A percentile compares a stretch with the other conserved stretches of the same genome.
phyloP scores from a whole-genome alignment of 2,888 invertebrate genomes.

The Stenichneumon culpator region DNA sequence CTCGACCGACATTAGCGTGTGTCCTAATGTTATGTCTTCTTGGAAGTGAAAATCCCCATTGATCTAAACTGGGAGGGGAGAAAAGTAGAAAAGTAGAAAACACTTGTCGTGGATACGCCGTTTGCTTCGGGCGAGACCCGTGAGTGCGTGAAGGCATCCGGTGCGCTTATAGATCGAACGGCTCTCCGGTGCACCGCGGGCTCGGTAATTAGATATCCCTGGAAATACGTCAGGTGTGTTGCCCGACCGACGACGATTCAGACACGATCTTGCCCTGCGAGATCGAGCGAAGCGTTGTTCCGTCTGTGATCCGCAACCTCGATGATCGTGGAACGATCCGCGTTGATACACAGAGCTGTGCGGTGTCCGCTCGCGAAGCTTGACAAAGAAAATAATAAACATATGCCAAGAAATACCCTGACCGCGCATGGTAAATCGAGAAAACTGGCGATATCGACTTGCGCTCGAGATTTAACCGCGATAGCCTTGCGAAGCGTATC shows the following conservation, averaged over 20 bases:
- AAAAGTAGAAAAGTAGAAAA: slow-evolving; percentile 31
- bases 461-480: slow-evolving; percentile 31
- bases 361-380: slow-evolving; percentile 2
- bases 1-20: slow-evolving; percentile 22
- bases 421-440: slow-evolving; percentile 63
- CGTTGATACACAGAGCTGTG: slow-evolving; percentile 11
- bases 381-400: slow-evolving; percentile 26
- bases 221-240: slow-evolving; percentile 80
- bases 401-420: slow-evolving; percentile 17
- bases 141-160: slow-evolving; percentile 75
- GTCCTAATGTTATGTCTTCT: slow-evolving; percentile 46
- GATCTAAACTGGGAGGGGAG: slow-evolving; percentile 30
- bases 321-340: slow-evolving; percentile 22
- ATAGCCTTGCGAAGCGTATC: slow-evolving; percentile 45
- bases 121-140: slow-evolving; percentile 44
- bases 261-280: slow-evolving; percentile 62
- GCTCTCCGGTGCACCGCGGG: slow-evolving; percentile 28
- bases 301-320: slow-evolving; percentile 35
- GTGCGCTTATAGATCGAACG: slow-evolving; percentile 56
- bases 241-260: slow-evolving; percentile 65
- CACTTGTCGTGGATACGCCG: slow-evolving; percentile 6
- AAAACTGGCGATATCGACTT: slow-evolving; percentile 73
- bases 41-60: slow-evolving; percentile 51
- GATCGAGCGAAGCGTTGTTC: slow-evolving; percentile 55
- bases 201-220: slow-evolving; percentile 83